phyloP scores from a whole-genome alignment of 1,140 invertebrate genomes.

The Ceratitis capitata region DNA sequence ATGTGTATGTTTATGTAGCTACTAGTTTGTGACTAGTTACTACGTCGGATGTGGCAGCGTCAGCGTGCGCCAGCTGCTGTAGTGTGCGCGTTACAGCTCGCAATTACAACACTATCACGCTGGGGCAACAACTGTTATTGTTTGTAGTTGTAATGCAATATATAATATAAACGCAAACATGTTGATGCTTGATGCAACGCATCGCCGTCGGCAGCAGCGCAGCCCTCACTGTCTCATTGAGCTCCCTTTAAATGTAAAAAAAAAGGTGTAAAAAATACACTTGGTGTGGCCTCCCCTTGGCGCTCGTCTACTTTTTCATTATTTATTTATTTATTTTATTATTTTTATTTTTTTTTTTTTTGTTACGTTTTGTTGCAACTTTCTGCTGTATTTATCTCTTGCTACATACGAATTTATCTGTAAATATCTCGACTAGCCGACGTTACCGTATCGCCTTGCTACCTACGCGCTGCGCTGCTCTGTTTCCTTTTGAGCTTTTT shows the following conservation, averaged over 20 bases:
- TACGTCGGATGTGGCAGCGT: neutral
- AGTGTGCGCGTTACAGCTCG: neutral
- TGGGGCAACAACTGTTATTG: slow-evolving; percentile 12
- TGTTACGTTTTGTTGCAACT: neutral
- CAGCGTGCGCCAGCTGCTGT: neutral
- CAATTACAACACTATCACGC: neutral
- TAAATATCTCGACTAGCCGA: neutral
- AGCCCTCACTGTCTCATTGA: neutral
- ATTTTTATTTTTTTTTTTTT: neutral
- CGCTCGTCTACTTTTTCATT: neutral
- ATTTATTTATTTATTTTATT: neutral
- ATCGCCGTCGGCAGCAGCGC: neutral
- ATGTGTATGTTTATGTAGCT: no score
- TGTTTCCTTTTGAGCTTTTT: neutral
- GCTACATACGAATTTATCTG: neutral
- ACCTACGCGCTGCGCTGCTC: neutral
- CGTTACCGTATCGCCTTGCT: neutral
- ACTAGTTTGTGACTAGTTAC: no score
- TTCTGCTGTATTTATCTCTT: neutral
- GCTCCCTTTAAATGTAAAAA: no score
- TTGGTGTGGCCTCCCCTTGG: neutral
- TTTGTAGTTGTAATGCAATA: neutral
- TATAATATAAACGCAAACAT: neutral
- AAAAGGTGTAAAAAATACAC: no score
- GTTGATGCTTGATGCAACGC: no score